phyloP scores from a whole-genome alignment of 2,888 invertebrate genomes.

The Oxyteleia sp. region DNA sequence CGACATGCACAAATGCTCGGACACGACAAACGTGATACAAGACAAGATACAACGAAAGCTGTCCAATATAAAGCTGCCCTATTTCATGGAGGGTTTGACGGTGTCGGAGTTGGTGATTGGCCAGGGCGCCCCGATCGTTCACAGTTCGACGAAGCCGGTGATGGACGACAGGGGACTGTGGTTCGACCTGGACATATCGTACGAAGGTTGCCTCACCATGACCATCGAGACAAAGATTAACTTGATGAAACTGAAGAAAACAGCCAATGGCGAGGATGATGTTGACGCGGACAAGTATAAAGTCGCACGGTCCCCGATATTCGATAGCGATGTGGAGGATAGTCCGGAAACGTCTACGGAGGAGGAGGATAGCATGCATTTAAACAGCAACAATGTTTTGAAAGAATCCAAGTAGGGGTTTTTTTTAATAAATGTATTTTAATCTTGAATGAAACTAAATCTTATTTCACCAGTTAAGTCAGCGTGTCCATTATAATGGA shows the following conservation, averaged over 20 bases:
- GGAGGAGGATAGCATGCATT: constrained; percentile 89
- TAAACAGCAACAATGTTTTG: constrained; percentile 81
- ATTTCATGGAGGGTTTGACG: constrained; percentile 94
- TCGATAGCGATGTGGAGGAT: constrained; percentile 93
- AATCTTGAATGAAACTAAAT: too few species aligned
- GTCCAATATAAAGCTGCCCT: constrained; percentile 94
- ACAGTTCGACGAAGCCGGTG: constrained; percentile 90
- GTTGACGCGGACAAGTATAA: constrained; percentile 78
- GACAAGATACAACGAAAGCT: constrained; percentile 95
- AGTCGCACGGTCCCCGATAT: constrained; percentile 89
- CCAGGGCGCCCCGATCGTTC: constrained; percentile 90
- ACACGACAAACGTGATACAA: constrained; percentile 91
- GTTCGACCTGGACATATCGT: constrained; percentile 92
- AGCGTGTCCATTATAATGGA: too few species aligned
- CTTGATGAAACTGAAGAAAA: constrained; percentile 90
- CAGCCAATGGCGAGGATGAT: constrained; percentile 78
- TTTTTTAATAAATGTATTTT: too few species aligned
- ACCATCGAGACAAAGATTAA: constrained; percentile 96
- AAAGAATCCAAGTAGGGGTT: too few species aligned
- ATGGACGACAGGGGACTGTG: too few species aligned
- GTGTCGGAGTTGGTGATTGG: constrained; percentile 93
- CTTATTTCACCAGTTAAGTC: too few species aligned
- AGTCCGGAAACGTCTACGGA: constrained; percentile 94
- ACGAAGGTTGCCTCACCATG: constrained; percentile 93
- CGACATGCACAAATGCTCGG: constrained; percentile 93